Conservation (phyloP, 2,113 vertebrate genomes). For the Petromus typicus region DNA sequence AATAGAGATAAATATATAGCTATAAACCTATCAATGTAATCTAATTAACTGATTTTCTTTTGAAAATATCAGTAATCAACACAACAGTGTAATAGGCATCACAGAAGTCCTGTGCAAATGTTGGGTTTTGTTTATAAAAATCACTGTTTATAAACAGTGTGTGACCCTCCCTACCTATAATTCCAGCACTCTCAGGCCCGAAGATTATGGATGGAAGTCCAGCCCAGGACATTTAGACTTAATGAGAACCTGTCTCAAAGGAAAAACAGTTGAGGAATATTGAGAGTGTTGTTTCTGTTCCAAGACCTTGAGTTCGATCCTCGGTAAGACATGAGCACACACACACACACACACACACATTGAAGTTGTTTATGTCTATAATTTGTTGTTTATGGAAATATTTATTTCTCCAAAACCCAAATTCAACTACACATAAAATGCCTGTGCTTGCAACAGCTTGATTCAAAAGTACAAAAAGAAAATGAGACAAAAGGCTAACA, state of each 20-base stretch:
- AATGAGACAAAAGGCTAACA: not conserved
- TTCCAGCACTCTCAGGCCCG: not conserved
- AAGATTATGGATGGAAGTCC: not conserved
- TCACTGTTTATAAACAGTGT: not conserved
- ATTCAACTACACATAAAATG: not conserved
- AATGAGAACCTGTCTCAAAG: not conserved
- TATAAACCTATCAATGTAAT: not conserved
- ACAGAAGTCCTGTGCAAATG: not conserved
- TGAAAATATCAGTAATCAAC: not conserved
- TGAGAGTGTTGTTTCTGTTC: not conserved
- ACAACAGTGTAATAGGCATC: not conserved
- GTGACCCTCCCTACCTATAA: not conserved
- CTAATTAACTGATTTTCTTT: not conserved
- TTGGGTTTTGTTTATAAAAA: no score
- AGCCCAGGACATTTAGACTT: not conserved
- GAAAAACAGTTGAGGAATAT: not conserved
- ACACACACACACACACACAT: not conserved
- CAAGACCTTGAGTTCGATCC: not conserved
- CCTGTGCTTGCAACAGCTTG: not conserved
- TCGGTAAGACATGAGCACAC: not conserved
- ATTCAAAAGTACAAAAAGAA: not conserved
- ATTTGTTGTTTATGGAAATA: not conserved
- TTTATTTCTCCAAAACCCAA: not conserved
- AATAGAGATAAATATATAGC: not conserved
- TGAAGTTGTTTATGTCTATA: not conserved